Percentiles rank a stretch among this genome's conserved stretches.
Evolutionary conservation across 2,888 invertebrate genomes (phyloP).

Genomic region (Temnothorax ravouxi): DNA sequence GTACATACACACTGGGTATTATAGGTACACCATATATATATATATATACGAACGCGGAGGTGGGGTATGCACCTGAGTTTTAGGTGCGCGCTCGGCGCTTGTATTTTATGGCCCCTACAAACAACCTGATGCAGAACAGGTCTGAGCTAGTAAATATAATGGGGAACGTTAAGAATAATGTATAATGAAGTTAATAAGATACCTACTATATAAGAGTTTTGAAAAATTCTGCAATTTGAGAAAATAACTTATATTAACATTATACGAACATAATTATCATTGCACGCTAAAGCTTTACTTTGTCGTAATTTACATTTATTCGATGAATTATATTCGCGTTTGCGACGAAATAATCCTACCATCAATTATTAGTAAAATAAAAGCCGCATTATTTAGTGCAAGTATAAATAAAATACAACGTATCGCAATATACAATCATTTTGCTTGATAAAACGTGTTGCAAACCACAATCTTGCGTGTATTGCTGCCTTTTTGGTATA

Average conservation of each 20-base stretch:
- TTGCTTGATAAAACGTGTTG: constrained; percentile 4
- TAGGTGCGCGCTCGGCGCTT: constrained; percentile 3
- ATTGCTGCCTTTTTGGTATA: constrained; percentile 12
- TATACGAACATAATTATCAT: not conserved
- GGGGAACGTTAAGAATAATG: constrained; percentile 22
- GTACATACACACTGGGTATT: not conserved
- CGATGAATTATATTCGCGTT: constrained; percentile 2
- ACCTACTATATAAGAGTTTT: not conserved
- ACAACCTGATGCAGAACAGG: constrained; percentile 46
- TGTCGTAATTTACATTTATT: constrained; percentile 4
- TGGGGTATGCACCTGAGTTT: constrained; percentile 32
- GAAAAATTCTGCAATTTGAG: not conserved
- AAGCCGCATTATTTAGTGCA: constrained; percentile 8
- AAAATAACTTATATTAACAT: constrained; percentile 8
- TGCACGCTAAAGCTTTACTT: not conserved
- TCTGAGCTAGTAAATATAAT: constrained; percentile 30
- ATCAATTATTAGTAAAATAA: constrained; percentile 29
- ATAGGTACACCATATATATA: constrained; percentile 6
- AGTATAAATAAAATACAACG: constrained; percentile 14
- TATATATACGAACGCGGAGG: not conserved
- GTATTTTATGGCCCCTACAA: constrained; percentile 42
- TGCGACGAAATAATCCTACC: constrained; percentile 8
- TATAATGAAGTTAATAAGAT: constrained; percentile 16
- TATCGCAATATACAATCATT: constrained; percentile 19
- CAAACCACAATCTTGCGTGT: not conserved